Evolutionary conservation across 2,797 vertebrate genomes (phyloP).

Genomic region (Emydoidea blandingii): DNA sequence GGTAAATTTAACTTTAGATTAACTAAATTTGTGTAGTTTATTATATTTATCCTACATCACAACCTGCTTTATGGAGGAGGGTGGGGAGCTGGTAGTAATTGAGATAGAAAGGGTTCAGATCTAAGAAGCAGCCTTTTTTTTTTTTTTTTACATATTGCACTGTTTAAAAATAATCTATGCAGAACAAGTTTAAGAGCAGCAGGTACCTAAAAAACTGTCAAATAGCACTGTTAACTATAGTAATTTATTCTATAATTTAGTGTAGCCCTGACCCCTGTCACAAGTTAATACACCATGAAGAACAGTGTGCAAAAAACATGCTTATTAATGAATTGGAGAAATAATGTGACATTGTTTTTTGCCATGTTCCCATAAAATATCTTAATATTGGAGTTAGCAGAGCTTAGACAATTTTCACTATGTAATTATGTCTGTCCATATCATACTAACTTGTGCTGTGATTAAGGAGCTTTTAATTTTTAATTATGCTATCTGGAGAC

Average conservation of each 20-base stretch:
- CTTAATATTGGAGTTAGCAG: constrained; percentile 86
- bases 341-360: constrained; percentile 87
- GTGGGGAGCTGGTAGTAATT: neutral
- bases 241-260: constrained; percentile 90
- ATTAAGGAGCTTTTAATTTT: constrained; percentile 79
- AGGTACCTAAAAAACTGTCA: constrained; percentile 87
- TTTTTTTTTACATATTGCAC: neutral
- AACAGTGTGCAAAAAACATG: constrained; percentile 84
- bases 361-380: constrained; percentile 86
- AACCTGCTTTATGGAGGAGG: neutral
- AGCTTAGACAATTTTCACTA: constrained; percentile 77
- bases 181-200: constrained; percentile 74
- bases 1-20: neutral
- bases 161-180: constrained; percentile 43
- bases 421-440: constrained; percentile 79
- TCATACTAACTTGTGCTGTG: constrained; percentile 73
- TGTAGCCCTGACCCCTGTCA: constrained; percentile 87
- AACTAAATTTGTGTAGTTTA: neutral
- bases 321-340: constrained; percentile 86
- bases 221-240: constrained; percentile 81
- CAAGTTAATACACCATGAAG: constrained; percentile 91
- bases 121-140: neutral
- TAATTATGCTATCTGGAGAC: constrained; percentile 71
- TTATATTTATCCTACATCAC: neutral
- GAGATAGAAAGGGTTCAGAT: neutral